Evolutionary conservation across 2,797 vertebrate genomes (phyloP).

Genomic region (Orientallactaga sibirica): DNA sequence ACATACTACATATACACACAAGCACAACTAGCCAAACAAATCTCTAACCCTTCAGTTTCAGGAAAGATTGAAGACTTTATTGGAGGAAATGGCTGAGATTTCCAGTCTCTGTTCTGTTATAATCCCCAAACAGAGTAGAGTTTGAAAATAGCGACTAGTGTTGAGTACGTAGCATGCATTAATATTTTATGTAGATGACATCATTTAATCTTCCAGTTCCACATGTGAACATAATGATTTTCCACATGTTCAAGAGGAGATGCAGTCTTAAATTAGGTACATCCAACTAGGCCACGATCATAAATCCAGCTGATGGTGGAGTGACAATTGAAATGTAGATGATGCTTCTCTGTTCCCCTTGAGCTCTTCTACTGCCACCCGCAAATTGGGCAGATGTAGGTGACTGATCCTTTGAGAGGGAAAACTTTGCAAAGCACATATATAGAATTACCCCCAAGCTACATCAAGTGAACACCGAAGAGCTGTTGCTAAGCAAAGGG

Average conservation of each 20-base stretch:
- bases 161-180: background rate
- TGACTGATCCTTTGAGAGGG: background rate
- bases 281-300: background rate
- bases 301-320: background rate
- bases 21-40: background rate
- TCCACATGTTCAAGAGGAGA: background rate
- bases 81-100: background rate
- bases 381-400: background rate
- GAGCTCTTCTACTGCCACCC: background rate
- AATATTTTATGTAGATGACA: background rate
- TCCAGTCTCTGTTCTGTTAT: background rate
- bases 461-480: conserved; percentile 10
- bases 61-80: background rate
- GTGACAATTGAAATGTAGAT: background rate
- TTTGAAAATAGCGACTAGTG: background rate
- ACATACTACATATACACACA: background rate
- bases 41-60: background rate
- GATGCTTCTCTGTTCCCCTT: background rate
- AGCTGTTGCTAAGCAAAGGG: conserved; percentile 35
- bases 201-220: background rate
- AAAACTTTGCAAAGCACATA: conserved; percentile 19
- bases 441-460: background rate
- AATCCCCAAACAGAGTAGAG: background rate
- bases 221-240: background rate
- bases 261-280: background rate